These are phyloP conservation scores for Rhinoraja longicauda DNA, from an alignment of 2,797 vertebrate genomes.

Conservation along the genomic window DNA sequence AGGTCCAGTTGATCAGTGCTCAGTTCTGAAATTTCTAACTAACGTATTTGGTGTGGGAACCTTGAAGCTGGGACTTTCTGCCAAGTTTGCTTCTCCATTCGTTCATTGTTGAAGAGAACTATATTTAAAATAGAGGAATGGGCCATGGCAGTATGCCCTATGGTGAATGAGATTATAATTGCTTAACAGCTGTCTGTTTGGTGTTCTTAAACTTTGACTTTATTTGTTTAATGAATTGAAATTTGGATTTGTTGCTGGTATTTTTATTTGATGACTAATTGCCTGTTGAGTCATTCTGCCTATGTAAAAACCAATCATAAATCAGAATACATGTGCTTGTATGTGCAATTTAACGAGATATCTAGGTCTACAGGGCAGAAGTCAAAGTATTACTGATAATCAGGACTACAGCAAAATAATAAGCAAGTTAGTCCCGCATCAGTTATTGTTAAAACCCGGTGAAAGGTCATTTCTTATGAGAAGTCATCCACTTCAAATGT, in stretches of 20 bases:
- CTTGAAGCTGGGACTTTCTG: no score
- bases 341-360: background rate
- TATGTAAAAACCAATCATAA: background rate
- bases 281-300: no score
- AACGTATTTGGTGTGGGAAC: no score
- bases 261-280: constrained; percentile 10
- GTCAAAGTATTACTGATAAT: constrained; percentile 24
- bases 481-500: no score
- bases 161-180: background rate
- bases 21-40: no score
- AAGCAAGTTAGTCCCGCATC: background rate
- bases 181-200: background rate
- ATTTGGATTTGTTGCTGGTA: background rate
- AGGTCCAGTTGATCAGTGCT: no score
- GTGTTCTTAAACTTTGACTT: background rate
- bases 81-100: background rate
- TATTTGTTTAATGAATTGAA: background rate
- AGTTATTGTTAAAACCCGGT: background rate
- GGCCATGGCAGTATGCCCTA: background rate
- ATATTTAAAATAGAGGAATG: background rate
- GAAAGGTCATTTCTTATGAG: no score
- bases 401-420: background rate
- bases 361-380: background rate
- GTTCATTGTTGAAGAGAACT: background rate
- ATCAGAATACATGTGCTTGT: background rate